Conservation (phyloP, 2,797 vertebrate species). For the Alcedo atthis region DNA sequence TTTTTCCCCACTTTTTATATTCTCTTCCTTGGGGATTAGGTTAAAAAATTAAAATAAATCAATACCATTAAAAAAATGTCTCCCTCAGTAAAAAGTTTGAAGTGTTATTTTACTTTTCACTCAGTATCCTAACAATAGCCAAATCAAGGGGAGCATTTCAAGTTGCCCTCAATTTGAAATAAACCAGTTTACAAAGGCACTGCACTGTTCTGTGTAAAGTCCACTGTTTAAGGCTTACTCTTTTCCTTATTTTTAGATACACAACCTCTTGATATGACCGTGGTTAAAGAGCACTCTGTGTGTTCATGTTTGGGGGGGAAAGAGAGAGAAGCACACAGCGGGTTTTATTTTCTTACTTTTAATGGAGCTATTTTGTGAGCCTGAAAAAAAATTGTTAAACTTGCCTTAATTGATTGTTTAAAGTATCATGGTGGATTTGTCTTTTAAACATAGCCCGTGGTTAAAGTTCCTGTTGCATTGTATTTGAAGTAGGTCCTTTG, state of each 20-base stretch:
- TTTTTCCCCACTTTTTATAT: background rate
- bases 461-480: slow-evolving; percentile 68
- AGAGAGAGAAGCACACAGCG: background rate
- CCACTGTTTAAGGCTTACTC: slow-evolving; percentile 5
- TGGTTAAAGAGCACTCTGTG: slow-evolving; percentile 9
- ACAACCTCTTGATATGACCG: slow-evolving; percentile 19
- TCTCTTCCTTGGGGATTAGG: background rate
- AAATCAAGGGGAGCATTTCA: background rate
- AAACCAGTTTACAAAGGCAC: background rate
- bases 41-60: background rate
- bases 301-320: background rate
- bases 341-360: slow-evolving; percentile 73
- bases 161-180: background rate
- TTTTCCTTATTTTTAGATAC: slow-evolving; percentile 44
- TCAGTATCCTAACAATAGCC: background rate
- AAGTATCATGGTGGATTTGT: slow-evolving; percentile 70
- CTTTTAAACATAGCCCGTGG: slow-evolving; percentile 58
- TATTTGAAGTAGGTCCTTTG: slow-evolving; percentile 75
- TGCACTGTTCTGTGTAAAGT: background rate
- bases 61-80: background rate
- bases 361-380: slow-evolving; percentile 67
- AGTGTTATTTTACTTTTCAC: background rate
- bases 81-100: background rate
- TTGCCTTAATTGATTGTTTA: slow-evolving; percentile 75
- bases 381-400: slow-evolving; percentile 73